These are phyloP conservation scores for Brenthis daphne DNA, from an alignment of 2,888 invertebrate species.

Conservation along the genomic window DNA sequence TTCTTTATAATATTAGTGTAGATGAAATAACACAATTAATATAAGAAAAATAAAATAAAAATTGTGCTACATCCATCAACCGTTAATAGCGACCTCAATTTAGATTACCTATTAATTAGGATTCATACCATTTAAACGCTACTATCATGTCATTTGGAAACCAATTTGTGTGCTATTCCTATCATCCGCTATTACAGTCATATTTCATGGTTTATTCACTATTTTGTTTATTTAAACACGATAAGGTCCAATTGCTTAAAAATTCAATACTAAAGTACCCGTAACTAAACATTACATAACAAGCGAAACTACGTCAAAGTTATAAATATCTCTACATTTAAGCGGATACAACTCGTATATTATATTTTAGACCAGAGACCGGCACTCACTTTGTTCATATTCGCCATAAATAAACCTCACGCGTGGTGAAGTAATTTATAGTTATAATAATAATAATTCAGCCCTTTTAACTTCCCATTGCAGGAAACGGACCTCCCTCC, in stretches of 20 bases:
- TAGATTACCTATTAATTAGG: background rate
- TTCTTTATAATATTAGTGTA: too few relatives aligned
- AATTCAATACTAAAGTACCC: background rate
- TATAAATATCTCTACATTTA: background rate
- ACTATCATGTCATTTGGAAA: conserved; percentile 8
- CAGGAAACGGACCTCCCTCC: too few relatives aligned
- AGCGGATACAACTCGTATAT: too few relatives aligned
- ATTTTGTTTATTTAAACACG: background rate
- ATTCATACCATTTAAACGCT: conserved; percentile 5
- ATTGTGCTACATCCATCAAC: too few relatives aligned
- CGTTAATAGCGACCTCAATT: too few relatives aligned
- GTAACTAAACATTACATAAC: background rate
- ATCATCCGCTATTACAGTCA: conserved; percentile 9
- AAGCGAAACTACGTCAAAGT: background rate
- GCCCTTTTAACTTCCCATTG: too few relatives aligned
- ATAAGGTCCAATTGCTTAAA: conserved; percentile 1
- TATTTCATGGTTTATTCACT: conserved; percentile 11
- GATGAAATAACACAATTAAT: too few relatives aligned
- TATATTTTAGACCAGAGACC: too few relatives aligned
- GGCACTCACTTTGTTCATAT: too few relatives aligned
- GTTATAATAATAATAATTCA: background rate
- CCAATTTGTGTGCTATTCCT: conserved; percentile 2
- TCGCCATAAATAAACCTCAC: too few relatives aligned
- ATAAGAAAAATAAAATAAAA: too few relatives aligned
- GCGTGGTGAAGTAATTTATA: too few relatives aligned